Conservation (phyloP, 1,140 invertebrate genomes). For the Drosophila neocordata region DNA sequence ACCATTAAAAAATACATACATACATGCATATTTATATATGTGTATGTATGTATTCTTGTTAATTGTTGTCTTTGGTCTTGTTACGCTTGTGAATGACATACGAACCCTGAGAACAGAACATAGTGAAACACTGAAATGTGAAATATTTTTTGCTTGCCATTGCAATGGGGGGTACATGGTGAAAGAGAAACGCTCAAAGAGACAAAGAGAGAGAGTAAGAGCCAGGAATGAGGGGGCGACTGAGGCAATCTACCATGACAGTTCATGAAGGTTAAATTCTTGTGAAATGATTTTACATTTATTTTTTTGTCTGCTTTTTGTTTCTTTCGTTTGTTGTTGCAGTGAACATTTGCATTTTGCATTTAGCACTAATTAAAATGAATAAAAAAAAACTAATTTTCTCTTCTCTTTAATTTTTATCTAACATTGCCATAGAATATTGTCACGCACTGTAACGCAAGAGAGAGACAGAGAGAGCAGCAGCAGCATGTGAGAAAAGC, state of each 20-base stretch:
- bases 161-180: slow-evolving; percentile 28
- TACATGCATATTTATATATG: not conserved
- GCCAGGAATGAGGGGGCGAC: slow-evolving; percentile 7
- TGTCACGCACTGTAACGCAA: slow-evolving; percentile 53
- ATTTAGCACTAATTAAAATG: slow-evolving; percentile 9
- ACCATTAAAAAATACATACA: not conserved
- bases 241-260: slow-evolving; percentile 72
- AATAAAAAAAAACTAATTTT: slow-evolving; percentile 12
- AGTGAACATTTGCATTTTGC: not conserved
- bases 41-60: not conserved
- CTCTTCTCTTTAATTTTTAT: not conserved
- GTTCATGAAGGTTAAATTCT: slow-evolving; percentile 78
- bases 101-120: slow-evolving; percentile 49
- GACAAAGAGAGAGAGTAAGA: not conserved
- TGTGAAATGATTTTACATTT: slow-evolving; percentile 61
- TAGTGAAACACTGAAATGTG: slow-evolving; percentile 28
- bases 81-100: slow-evolving; percentile 55
- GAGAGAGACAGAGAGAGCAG: not conserved
- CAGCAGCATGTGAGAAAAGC: not conserved
- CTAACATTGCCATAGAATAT: slow-evolving; percentile 57
- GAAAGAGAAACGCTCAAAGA: not conserved
- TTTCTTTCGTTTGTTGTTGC: not conserved
- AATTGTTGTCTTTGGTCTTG: slow-evolving; percentile 33
- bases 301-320: not conserved
- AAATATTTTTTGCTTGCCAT: slow-evolving; percentile 52